Evolutionary conservation across 1,140 invertebrate genomes (phyloP), one percentile per base, ranked within the genome.

Genomic region (Tetraneura akinire): DNA sequence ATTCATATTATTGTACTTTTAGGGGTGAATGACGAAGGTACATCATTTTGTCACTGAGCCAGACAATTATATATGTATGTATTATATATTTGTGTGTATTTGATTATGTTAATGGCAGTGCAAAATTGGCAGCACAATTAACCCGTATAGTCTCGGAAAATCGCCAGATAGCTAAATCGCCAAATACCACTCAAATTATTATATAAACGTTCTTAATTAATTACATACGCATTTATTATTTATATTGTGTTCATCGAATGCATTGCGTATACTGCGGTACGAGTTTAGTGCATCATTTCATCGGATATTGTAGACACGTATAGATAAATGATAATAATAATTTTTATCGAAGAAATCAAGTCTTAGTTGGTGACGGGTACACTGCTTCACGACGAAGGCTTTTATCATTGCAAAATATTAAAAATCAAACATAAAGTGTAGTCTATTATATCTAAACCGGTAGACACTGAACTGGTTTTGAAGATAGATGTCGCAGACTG

Each of bases 391-490:
- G 18, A 6, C 18, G 9, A 32, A 57, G 49, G 51, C 49, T 57
- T 42, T 74, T 57, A 29, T 57, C 29, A 42, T 74, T 13, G 47
- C 26, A 23, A 37, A 37, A 76, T 23, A 8, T 37, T 37, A 37
- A 57, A 76, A 37, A 37, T 37, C 32, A 37, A 57, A 57, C 16
- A 57, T 37, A 74, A 57, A 6, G 23, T 6, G 29, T 18, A 18
- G 11, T 14, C 11, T 23, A 13, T 29, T 53, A 55, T n/a, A 13
- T 47, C 2, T 3, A 73, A 73, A 73, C 70, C 70, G 49, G 70
- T 73, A 55, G 32, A 8, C n/a, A n/a, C 73, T 14, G n/a, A 76
- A 76, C 53, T 60, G 32, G 53, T 76, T 76, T 76, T n/a, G 13
- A 16, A 47, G 49, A 73, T 14, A 0, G 32, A 21, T n/a, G 49